Evolutionary conservation across 2,888 invertebrate genomes (phyloP), one percentile per base, ranked within the genome.

Genomic region (Allygus modestus): DNA sequence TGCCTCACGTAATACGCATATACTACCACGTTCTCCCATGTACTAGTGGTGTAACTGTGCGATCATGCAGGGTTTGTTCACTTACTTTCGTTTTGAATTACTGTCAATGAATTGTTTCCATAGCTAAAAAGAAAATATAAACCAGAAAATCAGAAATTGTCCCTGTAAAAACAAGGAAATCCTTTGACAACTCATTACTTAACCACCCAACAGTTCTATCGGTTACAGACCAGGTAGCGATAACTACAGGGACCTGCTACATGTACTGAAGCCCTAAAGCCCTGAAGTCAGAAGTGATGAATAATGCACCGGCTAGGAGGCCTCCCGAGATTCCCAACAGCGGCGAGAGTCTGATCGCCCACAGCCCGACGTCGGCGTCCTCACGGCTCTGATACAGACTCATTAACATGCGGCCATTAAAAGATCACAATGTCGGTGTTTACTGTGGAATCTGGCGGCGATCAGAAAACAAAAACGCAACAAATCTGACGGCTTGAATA

Each of bases 401-500:
- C 77, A 77, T 77, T 77, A 77, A 51, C 43, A 77, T 77, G 28
- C 51, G 51, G 20, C 43, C 46, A 51, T 77, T 46, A 51, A 51
- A 77, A 1, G 37, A 77, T 46, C 28, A 77, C 77, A 77, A 77
- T 28, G 71, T 17, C 37, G 46, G 77, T 46, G 77, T 43, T 77
- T 77, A 77, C 51, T 17, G 51, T 4, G 77, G 77, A 77, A 77
- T 77, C 41, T 51, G 77, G 28, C 77, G 43, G 77, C 43, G 28
- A 77, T 41, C 46, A 77, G 28, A 73, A 51, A 51, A 77, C 28
- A 77, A 77, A 77, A 77, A 28, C 73, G 41, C 20, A 73, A 41
- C 46, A 46, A 46, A 77, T 46, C 77, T 51, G 77, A 77, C 77
- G 41, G 77, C 41, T 77, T 77, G 41, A 77, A 77, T 77, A 77